Percentiles rank a stretch among this genome's conserved stretches.
phyloP scores from a whole-genome alignment of 2,888 invertebrate genomes.

The Agrochola macilenta region DNA sequence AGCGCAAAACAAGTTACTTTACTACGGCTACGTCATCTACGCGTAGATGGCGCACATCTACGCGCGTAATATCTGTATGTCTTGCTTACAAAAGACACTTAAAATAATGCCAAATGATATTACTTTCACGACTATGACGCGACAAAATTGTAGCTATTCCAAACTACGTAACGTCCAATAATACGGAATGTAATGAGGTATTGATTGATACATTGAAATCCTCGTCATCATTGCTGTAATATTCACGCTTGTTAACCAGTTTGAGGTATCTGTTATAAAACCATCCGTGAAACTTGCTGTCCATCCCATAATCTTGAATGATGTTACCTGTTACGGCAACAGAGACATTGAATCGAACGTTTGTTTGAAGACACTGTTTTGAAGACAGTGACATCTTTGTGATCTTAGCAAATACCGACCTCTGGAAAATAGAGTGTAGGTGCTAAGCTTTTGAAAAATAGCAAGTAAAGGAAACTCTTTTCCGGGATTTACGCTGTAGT shows the following conservation, averaged over 20 bases:
- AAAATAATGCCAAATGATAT: constrained; percentile 18
- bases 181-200: background rate
- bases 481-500: background rate
- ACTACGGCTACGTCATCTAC: background rate
- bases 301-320: background rate
- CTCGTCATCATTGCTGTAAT: background rate
- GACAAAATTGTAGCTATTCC: constrained; percentile 18
- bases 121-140: constrained; percentile 37
- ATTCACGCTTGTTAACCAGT: too few relatives aligned
- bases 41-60: too few relatives aligned
- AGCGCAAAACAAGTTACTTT: background rate
- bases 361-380: background rate
- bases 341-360: background rate
- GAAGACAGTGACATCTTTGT: background rate
- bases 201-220: constrained; percentile 32
- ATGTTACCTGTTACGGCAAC: background rate
- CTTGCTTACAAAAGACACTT: constrained; percentile 8
- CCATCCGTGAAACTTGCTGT: background rate
- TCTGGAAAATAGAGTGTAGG: background rate
- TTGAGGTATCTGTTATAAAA: background rate
- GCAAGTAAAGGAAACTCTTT: background rate
- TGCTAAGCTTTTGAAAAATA: background rate
- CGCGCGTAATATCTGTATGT: background rate
- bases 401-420: background rate
- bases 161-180: constrained; percentile 10